Evolutionary conservation across 1,140 invertebrate genomes (phyloP).

Genomic region (Pinna nobilis): DNA sequence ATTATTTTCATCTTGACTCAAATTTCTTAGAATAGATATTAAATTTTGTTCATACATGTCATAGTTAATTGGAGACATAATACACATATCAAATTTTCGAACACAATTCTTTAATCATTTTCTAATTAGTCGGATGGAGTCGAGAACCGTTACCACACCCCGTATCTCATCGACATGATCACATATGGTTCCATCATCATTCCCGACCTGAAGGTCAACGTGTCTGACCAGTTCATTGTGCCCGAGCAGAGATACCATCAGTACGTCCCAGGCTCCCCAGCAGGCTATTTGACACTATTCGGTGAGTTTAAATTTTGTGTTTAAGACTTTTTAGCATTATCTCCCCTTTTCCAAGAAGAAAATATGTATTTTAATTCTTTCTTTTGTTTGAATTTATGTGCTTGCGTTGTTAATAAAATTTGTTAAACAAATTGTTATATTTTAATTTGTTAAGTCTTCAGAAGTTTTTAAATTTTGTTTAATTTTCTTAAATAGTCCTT

Average conservation of each 20-base stretch:
- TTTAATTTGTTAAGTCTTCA: too few species aligned
- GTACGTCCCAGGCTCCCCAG: slow-evolving; percentile 96
- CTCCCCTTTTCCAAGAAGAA: too few species aligned
- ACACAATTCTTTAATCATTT: not conserved
- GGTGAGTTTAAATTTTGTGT: too few species aligned
- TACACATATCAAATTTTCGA: not conserved
- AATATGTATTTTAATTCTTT: too few species aligned
- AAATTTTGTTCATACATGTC: too few species aligned
- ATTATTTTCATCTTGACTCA: too few species aligned
- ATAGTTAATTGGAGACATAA: too few species aligned
- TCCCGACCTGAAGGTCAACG: slow-evolving; percentile 95
- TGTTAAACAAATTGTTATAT: too few species aligned
- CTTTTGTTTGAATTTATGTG: too few species aligned
- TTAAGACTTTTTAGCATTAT: too few species aligned
- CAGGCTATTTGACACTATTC: slow-evolving; percentile 89
- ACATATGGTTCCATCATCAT: slow-evolving; percentile 93
- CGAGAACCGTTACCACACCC: slow-evolving; percentile 93
- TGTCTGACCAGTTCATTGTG: slow-evolving; percentile 92
- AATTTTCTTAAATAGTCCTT: not conserved
- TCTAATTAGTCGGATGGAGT: slow-evolving; percentile 88
- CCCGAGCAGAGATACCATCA: slow-evolving; percentile 91
- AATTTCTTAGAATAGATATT: too few species aligned
- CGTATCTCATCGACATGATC: slow-evolving; percentile 92
- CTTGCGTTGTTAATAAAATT: too few species aligned
- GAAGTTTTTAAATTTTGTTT: not conserved